These are phyloP conservation scores for Drosophila funebris DNA, from an alignment of 1,140 invertebrate genomes.

Conservation along the genomic window DNA sequence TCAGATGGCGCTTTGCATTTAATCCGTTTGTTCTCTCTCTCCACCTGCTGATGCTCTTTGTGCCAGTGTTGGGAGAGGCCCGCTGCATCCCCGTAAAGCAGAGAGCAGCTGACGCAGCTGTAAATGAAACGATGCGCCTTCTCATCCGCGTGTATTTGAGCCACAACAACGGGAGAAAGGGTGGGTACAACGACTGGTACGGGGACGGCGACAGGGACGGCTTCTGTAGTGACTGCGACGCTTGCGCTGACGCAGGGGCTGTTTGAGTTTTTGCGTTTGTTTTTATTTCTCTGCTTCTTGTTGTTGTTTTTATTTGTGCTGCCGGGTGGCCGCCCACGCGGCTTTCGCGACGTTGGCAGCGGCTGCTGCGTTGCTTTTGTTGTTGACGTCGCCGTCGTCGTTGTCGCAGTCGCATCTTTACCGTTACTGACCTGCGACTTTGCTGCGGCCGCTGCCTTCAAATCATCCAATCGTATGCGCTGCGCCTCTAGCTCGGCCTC, in stretches of 20 bases:
- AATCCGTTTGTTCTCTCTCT: conserved; percentile 19
- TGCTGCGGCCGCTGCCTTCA: conserved; percentile 56
- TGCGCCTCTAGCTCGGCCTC: conserved; percentile 79
- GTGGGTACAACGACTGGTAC: not conserved
- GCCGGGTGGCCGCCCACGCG: conserved; percentile 60
- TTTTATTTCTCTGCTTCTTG: conserved; percentile 47
- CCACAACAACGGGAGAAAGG: conserved; percentile 36
- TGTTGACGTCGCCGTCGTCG: not conserved
- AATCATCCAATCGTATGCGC: conserved; percentile 67
- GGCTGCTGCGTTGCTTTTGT: not conserved
- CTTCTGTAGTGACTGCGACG: not conserved
- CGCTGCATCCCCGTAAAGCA: conserved; percentile 56
- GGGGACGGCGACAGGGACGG: not conserved
- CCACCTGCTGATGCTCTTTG: conserved; percentile 40
- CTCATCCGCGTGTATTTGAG: conserved; percentile 61
- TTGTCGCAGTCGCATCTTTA: conserved; percentile 33
- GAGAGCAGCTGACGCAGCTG: conserved; percentile 61
- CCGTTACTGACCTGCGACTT: conserved; percentile 78
- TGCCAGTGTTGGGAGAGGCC: conserved; percentile 62
- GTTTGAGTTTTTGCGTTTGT: conserved; percentile 51
- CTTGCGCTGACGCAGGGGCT: conserved; percentile 30
- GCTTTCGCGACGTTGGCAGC: conserved; percentile 33
- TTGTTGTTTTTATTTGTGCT: conserved; percentile 41
- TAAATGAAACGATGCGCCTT: conserved; percentile 61
- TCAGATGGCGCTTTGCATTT: conserved; percentile 8